Evolutionary conservation across 2,113 vertebrate genomes (phyloP).

Genomic region (Psittacus erithacus): DNA sequence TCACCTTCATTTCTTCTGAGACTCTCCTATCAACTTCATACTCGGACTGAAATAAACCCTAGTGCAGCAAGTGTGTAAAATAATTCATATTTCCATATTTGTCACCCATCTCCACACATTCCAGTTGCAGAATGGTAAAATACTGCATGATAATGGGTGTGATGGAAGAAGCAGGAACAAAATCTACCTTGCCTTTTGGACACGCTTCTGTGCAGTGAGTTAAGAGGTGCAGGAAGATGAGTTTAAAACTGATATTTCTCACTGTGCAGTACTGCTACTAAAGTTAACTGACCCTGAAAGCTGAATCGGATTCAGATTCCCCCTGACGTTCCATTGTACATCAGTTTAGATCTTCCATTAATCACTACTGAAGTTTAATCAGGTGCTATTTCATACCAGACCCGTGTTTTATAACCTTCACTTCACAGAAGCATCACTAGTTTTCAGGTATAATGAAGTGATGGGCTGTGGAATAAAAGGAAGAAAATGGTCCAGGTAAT

Average conservation of each 20-base stretch:
- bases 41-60: not conserved
- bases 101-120: not conserved
- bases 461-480: not conserved
- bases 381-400: not conserved
- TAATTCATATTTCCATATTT: not conserved
- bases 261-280: not conserved
- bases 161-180: not conserved
- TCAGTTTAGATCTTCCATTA: not conserved
- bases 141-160: not conserved
- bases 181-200: not conserved
- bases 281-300: not conserved
- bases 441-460: not conserved
- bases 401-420: not conserved
- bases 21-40: not conserved
- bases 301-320: not conserved
- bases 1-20: not conserved
- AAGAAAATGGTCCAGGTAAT: not conserved
- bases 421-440: not conserved
- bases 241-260: not conserved
- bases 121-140: not conserved
- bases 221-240: not conserved
- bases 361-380: not conserved
- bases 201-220: not conserved
- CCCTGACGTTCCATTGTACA: not conserved
- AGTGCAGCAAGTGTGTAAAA: not conserved